phyloP scores from a whole-genome alignment of 2,888 invertebrate species.

The Ferrisia virgata region DNA sequence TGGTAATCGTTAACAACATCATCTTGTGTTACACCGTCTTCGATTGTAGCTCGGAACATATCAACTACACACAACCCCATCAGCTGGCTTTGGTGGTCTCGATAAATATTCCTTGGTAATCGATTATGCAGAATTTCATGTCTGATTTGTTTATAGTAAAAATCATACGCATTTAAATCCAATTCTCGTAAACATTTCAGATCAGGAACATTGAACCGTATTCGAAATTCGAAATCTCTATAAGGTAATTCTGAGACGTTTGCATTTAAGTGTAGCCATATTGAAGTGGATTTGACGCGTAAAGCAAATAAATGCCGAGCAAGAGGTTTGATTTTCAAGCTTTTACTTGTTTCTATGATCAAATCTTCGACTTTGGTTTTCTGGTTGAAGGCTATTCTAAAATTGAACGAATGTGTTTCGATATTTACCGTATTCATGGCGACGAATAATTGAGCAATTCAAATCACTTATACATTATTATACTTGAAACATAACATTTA shows the following conservation, averaged over 20 bases:
- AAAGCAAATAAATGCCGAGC: conserved; percentile 76
- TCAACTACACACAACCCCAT: conserved; percentile 82
- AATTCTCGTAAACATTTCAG: conserved; percentile 63
- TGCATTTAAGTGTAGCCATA: conserved; percentile 68
- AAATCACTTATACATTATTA: not conserved
- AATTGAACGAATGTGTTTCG: not conserved
- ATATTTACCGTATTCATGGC: not conserved
- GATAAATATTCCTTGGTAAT: conserved; percentile 75
- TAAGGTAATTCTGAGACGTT: conserved; percentile 60
- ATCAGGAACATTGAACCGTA: conserved; percentile 73
- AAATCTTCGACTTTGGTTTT: conserved; percentile 66
- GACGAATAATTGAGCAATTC: not conserved
- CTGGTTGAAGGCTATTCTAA: conserved; percentile 47
- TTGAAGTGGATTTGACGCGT: conserved; percentile 59
- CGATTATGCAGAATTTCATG: conserved; percentile 76
- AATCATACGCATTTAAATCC: conserved; percentile 75
- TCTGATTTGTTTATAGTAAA: conserved; percentile 80
- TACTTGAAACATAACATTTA: no score
- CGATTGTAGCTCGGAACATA: conserved; percentile 80
- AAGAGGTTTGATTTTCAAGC: conserved; percentile 70
- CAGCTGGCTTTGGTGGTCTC: conserved; percentile 71
- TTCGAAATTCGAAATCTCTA: conserved; percentile 64
- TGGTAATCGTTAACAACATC: conserved; percentile 74
- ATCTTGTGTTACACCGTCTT: conserved; percentile 65
- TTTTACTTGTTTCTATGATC: conserved; percentile 67